Evolutionary conservation across 2,888 invertebrate genomes (phyloP).

Genomic region (Ormyrus thymus): DNA sequence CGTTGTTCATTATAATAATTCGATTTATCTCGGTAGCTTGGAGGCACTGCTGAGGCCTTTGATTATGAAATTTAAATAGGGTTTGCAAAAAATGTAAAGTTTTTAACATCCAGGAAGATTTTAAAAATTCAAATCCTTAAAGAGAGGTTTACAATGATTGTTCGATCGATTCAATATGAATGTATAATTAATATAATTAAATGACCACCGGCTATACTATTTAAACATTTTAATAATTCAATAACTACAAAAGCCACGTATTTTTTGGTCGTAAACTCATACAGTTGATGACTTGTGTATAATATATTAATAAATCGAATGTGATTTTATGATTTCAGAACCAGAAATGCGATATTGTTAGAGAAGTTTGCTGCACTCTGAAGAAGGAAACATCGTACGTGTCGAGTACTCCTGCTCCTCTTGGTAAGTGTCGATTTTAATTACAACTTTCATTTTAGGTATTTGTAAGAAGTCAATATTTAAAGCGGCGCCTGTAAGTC

Average conservation of each 20-base stretch:
- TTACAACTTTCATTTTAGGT: not conserved
- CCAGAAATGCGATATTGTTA: slow-evolving; percentile 62
- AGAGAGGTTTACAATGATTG: not conserved
- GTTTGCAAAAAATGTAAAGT: not conserved
- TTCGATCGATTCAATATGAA: not conserved
- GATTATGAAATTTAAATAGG: slow-evolving; percentile 19
- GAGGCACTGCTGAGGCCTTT: not conserved
- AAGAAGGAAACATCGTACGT: slow-evolving; percentile 18
- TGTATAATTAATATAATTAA: too few relatives aligned
- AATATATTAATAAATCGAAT: not conserved
- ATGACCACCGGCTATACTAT: too few relatives aligned
- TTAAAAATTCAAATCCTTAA: too few relatives aligned
- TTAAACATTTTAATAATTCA: too few relatives aligned
- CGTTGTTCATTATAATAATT: slow-evolving; percentile 21
- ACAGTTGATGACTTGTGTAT: too few relatives aligned
- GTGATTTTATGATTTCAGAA: slow-evolving; percentile 59
- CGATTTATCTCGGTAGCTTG: slow-evolving; percentile 12
- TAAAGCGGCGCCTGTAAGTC: not conserved
- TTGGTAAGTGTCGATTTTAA: slow-evolving; percentile 18
- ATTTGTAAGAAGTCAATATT: not conserved
- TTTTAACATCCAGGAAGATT: too few relatives aligned
- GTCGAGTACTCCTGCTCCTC: too few relatives aligned
- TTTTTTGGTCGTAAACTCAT: too few relatives aligned
- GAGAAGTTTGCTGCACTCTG: slow-evolving; percentile 66
- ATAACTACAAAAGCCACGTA: too few relatives aligned